Evolutionary conservation across 2,888 invertebrate genomes (phyloP), one percentile per base, ranked within the genome.

Genomic region (Prosapia bicincta): DNA sequence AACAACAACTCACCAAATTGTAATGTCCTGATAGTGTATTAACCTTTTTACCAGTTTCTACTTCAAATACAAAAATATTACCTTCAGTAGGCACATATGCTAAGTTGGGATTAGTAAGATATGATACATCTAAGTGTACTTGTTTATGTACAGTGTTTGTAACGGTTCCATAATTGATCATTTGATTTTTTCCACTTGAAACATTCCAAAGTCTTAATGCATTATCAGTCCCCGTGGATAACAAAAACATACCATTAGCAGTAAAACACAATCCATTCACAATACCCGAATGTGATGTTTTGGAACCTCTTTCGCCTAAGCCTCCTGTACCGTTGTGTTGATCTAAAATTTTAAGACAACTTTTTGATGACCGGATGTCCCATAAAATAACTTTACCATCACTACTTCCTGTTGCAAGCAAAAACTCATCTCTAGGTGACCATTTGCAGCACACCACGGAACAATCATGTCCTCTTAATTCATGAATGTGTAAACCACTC

Each of bases 261-360:
- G 73, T 73, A 13, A 73, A 73, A n/a, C 26, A 26, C 0, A 73
- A 3, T 23, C 73, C 73, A 66, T 73, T 73, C 10, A 73, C 73
- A 10, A 66, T 43, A 24, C 68, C 67, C 13, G 24, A 26, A 15
- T 72, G 72, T 15, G 72, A 26, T 72, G 66, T 66, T 13, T 72
- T 13, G 28, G 24, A 20, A 24, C 15, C 28, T 6, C 3, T 15
- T 13, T 65, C 20, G 3, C 32, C 13, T 13, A n/a, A 26, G 15
- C 54, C 20, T 20, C 54, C 54, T 54, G 3, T 54, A 20, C 43
- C 66, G 13, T 68, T 38, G 38, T 73, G 30, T 10, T 43, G 26
- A 15, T 73, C 38, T 26, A 73, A 32, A 26, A 20, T 28, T 3
- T 26, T 69, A 10, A 73, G 32, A n/a, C 38, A 54, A 24, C 67